phyloP scores from a whole-genome alignment of 2,113 vertebrate genomes.

The Andinoacara biseriatus region DNA sequence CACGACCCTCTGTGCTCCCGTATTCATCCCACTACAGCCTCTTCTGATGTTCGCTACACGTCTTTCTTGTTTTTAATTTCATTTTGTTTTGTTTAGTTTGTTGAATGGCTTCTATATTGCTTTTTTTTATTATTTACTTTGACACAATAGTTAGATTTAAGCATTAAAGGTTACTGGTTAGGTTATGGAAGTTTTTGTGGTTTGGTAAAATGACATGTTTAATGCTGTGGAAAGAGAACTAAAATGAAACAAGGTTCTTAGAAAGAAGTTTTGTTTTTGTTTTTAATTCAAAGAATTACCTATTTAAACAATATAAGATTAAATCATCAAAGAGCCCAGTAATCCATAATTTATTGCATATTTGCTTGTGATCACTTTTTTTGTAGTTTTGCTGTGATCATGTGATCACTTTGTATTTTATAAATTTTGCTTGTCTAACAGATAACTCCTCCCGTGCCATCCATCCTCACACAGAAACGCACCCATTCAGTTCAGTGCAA shows the following conservation, averaged over 20 bases:
- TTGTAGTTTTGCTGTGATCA: not conserved
- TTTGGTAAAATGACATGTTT: too few species aligned
- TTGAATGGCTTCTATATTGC: too few species aligned
- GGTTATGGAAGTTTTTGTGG: too few species aligned
- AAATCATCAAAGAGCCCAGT: fast-evolving
- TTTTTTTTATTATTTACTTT: too few species aligned
- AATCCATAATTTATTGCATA: not conserved
- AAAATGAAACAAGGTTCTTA: too few species aligned
- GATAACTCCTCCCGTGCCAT: not conserved
- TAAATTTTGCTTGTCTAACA: not conserved
- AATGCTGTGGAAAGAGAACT: too few species aligned
- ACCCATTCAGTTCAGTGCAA: too few species aligned
- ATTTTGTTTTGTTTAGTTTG: not conserved
- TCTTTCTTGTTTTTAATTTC: not conserved
- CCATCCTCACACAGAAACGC: not conserved
- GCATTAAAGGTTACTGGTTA: too few species aligned
- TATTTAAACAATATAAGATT: not conserved
- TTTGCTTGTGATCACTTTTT: not conserved
- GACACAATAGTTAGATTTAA: too few species aligned
- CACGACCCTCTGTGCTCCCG: not conserved
- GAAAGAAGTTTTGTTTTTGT: too few species aligned
- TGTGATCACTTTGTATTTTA: not conserved
- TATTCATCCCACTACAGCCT: not conserved
- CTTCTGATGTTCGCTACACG: not conserved
- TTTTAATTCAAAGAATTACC: not conserved